phyloP scores from a whole-genome alignment of 2,797 vertebrate species.

The Numenius phaeopus region DNA sequence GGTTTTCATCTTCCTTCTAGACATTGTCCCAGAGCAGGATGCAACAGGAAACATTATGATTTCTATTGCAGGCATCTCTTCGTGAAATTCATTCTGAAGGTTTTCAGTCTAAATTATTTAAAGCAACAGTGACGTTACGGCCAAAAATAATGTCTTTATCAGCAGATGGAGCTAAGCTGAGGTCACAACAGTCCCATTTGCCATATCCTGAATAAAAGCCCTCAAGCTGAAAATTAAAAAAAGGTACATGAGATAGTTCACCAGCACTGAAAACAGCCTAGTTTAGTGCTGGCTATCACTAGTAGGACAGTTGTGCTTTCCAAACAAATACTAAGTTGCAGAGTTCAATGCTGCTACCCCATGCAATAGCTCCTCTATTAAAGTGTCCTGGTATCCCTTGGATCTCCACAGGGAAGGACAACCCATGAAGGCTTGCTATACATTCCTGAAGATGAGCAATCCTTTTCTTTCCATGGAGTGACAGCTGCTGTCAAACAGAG shows the following conservation, averaged over 20 bases:
- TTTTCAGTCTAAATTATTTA: slow-evolving; percentile 44
- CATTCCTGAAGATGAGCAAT: not conserved
- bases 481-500: not conserved
- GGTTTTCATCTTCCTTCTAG: not conserved
- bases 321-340: not conserved
- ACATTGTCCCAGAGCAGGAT: not conserved
- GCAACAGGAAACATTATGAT: not conserved
- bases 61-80: not conserved
- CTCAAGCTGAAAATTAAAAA: not conserved
- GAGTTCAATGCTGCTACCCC: not conserved
- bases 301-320: not conserved
- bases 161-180: slow-evolving; percentile 17
- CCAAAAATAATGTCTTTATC: slow-evolving; percentile 12
- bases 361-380: not conserved
- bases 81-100: not conserved
- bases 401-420: not conserved
- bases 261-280: not conserved
- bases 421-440: not conserved
- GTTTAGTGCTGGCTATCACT: not conserved
- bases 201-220: slow-evolving; percentile 2
- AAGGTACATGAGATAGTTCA: not conserved
- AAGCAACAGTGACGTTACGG: not conserved
- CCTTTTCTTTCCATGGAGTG: not conserved
- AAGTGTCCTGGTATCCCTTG: not conserved
- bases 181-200: not conserved